These are phyloP conservation scores for Bombus superbus DNA, from an alignment of 1,140 invertebrate genomes.

Conservation along the genomic window DNA sequence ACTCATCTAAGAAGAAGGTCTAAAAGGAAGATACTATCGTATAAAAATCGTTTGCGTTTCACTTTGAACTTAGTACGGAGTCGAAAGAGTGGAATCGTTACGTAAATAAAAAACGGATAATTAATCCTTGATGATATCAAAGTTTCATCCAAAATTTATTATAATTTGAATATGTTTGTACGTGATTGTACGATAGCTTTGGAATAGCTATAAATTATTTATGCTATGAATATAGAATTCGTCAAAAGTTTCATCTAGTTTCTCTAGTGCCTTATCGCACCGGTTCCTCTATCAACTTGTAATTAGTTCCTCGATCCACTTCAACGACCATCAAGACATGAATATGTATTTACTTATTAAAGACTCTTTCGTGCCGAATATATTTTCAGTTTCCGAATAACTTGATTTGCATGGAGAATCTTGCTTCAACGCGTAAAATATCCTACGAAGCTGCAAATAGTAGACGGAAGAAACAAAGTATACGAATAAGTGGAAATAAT, in stretches of 20 bases:
- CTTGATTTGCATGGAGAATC: conserved; percentile 26
- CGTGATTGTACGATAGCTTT: background rate
- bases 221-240: conserved; percentile 51
- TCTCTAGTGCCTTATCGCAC: conserved; percentile 20
- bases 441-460: background rate
- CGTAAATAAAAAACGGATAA: background rate
- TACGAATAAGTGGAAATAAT: background rate
- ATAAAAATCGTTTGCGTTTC: background rate
- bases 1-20: too few relatives aligned
- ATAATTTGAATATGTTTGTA: conserved; percentile 23
- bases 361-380: conserved; percentile 19
- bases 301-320: conserved; percentile 40
- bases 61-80: background rate
- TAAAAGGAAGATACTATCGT: background rate
- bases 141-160: background rate
- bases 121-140: background rate
- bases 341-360: conserved; percentile 55
- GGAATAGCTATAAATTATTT: conserved; percentile 41
- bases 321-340: conserved; percentile 34
- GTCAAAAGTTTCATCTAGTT: conserved; percentile 44
- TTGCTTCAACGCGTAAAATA: background rate
- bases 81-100: background rate
- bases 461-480: too few relatives aligned
- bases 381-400: conserved; percentile 18
- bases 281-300: conserved; percentile 44